Percentiles rank a stretch among this genome's conserved stretches.
Evolutionary conservation across 2,113 vertebrate genomes (phyloP).

Genomic region (Proterorhinus semilunaris): DNA sequence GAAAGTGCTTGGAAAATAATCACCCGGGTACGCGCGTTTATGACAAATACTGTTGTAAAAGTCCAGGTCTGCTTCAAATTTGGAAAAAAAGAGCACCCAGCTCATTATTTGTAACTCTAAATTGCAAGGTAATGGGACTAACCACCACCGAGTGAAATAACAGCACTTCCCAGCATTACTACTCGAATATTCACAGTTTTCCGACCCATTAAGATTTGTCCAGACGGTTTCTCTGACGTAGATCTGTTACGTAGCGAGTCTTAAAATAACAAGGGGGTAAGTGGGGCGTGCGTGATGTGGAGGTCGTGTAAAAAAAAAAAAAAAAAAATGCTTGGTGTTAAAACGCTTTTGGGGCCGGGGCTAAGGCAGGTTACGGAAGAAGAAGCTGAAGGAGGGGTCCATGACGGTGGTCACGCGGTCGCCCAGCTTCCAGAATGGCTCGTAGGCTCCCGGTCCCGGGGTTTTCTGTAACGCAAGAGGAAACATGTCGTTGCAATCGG

Average conservation of each 20-base stretch:
- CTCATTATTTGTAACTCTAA: too few relatives aligned
- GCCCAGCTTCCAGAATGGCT: constrained; percentile 57
- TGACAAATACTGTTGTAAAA: too few relatives aligned
- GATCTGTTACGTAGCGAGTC: neutral
- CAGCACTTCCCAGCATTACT: neutral
- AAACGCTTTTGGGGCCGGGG: constrained; percentile 18
- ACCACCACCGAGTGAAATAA: neutral
- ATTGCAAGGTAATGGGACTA: too few relatives aligned
- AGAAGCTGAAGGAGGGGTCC: constrained; percentile 60
- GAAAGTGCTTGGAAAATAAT: too few relatives aligned
- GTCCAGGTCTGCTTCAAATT: too few relatives aligned
- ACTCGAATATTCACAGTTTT: neutral
- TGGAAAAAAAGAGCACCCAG: too few relatives aligned
- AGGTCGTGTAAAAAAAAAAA: neutral
- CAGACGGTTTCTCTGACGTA: neutral
- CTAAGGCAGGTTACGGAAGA: constrained; percentile 72
- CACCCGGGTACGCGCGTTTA: too few relatives aligned
- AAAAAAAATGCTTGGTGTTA: neutral
- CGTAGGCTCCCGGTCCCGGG: constrained; percentile 73
- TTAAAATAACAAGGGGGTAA: constrained; percentile 5
- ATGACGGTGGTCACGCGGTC: constrained; percentile 48
- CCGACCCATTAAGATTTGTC: neutral
- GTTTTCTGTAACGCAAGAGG: constrained; percentile 67
- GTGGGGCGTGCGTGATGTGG: constrained; percentile 3
- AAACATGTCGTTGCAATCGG: neutral